Conservation (phyloP, 2,888 invertebrate species). For the Drosophila mayaguana region DNA sequence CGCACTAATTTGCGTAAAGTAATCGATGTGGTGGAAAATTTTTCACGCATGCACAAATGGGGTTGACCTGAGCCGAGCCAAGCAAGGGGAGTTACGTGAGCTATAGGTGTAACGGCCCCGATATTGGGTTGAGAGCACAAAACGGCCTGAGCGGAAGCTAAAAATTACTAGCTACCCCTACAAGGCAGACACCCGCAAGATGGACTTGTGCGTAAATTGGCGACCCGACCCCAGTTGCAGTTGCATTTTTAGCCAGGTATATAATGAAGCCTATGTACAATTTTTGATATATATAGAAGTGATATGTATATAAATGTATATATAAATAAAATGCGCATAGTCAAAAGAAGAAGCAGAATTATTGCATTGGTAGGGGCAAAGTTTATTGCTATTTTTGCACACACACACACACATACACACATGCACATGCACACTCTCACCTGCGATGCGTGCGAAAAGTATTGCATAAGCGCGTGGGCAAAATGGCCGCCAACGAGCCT, state of each 20-base stretch:
- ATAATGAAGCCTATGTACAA: constrained; percentile 78
- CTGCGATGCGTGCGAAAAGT: constrained; percentile 33
- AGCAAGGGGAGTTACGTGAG: constrained; percentile 9
- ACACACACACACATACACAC: constrained; percentile 32
- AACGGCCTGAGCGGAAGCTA: constrained; percentile 60
- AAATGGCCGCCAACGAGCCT: constrained; percentile 31
- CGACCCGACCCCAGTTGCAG: constrained; percentile 31
- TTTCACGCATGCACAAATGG: constrained; percentile 77
- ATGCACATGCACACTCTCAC: constrained; percentile 12
- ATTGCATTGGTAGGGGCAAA: constrained; percentile 13
- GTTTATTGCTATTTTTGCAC: constrained; percentile 59
- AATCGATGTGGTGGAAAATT: constrained; percentile 81
- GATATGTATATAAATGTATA: constrained; percentile 65
- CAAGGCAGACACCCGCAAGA: constrained; percentile 42
- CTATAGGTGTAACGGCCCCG: neutral
- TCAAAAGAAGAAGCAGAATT: constrained; percentile 49
- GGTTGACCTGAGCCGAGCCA: constrained; percentile 30
- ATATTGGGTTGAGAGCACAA: constrained; percentile 30
- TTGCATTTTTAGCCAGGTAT: constrained; percentile 56
- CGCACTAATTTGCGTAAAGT: constrained; percentile 82
- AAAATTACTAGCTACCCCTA: constrained; percentile 59
- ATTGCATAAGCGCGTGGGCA: constrained; percentile 59
- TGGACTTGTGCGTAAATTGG: constrained; percentile 73
- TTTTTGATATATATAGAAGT: constrained; percentile 67
- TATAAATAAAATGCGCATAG: constrained; percentile 62